Percentiles rank a stretch among this genome's conserved stretches.
Conservation (phyloP, 2,797 vertebrate genomes). For the Natrix natrix region DNA sequence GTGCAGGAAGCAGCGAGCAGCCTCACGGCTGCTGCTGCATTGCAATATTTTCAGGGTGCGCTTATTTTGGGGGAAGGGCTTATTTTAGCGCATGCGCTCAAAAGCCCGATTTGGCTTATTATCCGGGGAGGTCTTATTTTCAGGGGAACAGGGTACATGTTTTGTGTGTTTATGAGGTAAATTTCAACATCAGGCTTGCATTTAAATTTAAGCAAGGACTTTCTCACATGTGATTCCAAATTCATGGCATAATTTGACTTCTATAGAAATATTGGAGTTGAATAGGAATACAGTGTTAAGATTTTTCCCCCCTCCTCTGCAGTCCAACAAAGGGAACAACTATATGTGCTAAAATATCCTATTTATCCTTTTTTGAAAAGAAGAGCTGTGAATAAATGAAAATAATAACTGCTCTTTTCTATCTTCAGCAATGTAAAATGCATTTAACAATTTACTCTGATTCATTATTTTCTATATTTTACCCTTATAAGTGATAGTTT, state of each 20-base stretch:
- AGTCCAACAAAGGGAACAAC: background rate
- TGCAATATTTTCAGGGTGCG: no score
- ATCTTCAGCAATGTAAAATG: background rate
- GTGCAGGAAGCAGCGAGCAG: no score
- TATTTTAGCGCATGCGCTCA: no score
- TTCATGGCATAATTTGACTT: constrained; percentile 14
- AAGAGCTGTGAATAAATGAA: background rate
- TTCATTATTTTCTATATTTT: background rate
- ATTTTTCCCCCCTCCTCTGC: background rate
- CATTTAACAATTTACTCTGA: background rate
- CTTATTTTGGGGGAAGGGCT: no score
- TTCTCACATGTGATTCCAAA: rapidly evolving
- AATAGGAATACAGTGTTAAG: no score
- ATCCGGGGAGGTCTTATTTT: no score
- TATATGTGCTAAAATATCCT: background rate
- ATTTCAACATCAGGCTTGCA: background rate
- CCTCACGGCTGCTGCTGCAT: no score
- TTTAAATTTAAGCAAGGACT: background rate
- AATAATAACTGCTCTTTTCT: background rate
- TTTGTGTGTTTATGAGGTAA: background rate
- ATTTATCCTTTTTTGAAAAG: background rate
- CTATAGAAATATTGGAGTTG: background rate
- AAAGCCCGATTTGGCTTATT: no score
- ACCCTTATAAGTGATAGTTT: background rate
- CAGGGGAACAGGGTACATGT: no score